A percentile compares a stretch with the other conserved stretches of the same genome.
Evolutionary conservation across 2,113 vertebrate species (phyloP).

Genomic region (Pelecanus crispus): DNA sequence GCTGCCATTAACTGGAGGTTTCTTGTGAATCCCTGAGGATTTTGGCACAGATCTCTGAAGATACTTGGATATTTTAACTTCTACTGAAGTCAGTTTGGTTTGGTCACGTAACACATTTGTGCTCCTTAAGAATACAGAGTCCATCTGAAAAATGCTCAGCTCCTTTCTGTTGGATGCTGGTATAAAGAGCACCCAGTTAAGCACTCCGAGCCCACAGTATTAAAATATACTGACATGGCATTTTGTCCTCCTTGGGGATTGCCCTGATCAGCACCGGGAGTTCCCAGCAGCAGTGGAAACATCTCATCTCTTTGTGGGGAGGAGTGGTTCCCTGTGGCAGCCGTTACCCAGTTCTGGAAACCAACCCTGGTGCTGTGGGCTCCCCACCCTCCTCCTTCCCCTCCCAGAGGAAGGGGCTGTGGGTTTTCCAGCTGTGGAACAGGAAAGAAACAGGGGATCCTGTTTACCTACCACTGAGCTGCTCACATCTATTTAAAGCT

Average conservation of each 20-base stretch:
- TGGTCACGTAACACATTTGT: neutral
- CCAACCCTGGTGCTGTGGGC: neutral
- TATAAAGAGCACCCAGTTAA: neutral
- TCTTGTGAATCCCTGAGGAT: neutral
- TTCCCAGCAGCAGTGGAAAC: neutral
- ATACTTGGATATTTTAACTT: neutral
- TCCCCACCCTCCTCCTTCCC: neutral
- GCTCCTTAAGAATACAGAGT: neutral
- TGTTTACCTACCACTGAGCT: neutral
- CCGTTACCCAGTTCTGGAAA: neutral
- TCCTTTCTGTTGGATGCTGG: neutral
- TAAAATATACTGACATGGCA: neutral
- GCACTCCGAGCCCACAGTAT: neutral
- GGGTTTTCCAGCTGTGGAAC: neutral
- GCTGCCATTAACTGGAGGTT: neutral
- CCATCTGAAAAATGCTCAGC: neutral
- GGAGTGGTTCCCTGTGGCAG: neutral
- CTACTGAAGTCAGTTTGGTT: neutral
- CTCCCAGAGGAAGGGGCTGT: slow-evolving; percentile 22
- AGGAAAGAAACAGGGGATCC: neutral
- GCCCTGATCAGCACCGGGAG: neutral
- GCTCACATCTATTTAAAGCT: neutral
- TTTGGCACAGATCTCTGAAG: neutral
- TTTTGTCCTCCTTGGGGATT: neutral
- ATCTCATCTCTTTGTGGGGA: neutral